Conservation (phyloP, 2,888 invertebrate species). For the Tinea trinotella region DNA sequence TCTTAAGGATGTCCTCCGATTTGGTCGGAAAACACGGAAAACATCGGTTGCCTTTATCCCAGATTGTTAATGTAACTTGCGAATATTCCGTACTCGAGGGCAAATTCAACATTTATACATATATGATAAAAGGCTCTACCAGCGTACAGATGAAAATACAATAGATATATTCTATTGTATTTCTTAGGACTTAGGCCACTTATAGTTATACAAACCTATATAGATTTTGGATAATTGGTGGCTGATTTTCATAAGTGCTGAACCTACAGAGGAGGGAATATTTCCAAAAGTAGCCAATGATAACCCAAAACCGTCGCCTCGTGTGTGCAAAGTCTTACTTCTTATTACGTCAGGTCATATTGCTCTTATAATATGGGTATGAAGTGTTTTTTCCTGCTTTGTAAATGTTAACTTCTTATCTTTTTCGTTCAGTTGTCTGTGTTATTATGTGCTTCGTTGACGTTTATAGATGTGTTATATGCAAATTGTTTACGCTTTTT, state of each 20-base stretch:
- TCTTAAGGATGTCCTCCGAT: too few species aligned
- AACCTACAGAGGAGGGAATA: too few species aligned
- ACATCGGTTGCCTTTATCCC: conserved; percentile 13
- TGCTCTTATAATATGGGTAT: neutral
- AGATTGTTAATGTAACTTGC: conserved; percentile 7
- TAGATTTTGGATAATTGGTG: too few species aligned
- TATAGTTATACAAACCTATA: too few species aligned
- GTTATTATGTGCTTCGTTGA: neutral
- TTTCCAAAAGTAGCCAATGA: too few species aligned
- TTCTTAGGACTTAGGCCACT: neutral
- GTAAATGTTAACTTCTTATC: neutral
- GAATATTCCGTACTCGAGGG: conserved; percentile 1
- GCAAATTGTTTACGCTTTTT: neutral
- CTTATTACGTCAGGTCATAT: conserved; percentile 8
- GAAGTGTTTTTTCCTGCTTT: neutral
- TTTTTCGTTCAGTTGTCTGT: neutral
- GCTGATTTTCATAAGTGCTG: too few species aligned
- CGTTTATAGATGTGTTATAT: neutral
- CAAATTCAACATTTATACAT: conserved; percentile 17
- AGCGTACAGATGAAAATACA: neutral
- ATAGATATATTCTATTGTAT: conserved; percentile 1
- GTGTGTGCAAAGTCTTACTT: too few species aligned
- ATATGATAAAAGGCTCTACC: conserved; percentile 11
- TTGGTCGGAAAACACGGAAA: too few species aligned
- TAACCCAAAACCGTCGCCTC: too few species aligned